Conservation (phyloP, 2,888 invertebrate species). For the Drosophila hawaiiensis region DNA sequence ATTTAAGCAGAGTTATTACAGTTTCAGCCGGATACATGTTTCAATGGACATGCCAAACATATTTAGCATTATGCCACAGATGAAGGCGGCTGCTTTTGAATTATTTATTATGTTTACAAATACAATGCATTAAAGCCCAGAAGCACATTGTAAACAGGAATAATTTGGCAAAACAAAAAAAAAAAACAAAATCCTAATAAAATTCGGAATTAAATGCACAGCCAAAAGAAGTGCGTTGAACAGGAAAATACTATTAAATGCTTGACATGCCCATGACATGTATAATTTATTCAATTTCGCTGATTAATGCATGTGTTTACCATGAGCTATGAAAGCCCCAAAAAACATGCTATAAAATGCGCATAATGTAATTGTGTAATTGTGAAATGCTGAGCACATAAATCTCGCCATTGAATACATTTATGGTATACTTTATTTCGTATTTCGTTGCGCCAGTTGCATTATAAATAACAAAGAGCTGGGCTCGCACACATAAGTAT, state of each 20-base stretch:
- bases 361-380: conserved; percentile 29
- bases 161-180: not conserved
- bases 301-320: conserved; percentile 22
- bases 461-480: conserved; percentile 54
- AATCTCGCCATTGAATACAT: conserved; percentile 37
- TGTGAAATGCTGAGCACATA: conserved; percentile 9
- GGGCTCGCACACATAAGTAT: conserved; percentile 13
- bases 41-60: not conserved
- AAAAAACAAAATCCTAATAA: not conserved
- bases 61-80: not conserved
- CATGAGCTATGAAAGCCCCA: conserved; percentile 1
- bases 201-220: not conserved
- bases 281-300: conserved; percentile 19
- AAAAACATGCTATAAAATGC: conserved; percentile 23
- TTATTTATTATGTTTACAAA: not conserved
- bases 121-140: not conserved
- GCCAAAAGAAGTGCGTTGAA: conserved; percentile 1
- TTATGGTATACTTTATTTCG: conserved; percentile 40
- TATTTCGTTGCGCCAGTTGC: conserved; percentile 42
- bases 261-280: not conserved
- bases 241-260: conserved; percentile 12
- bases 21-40: not conserved
- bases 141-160: not conserved
- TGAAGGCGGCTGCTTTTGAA: not conserved
- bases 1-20: not conserved